A percentile compares a stretch with the other conserved stretches of the same genome.
Conservation (phyloP, 2,888 invertebrate species). For the Drosophila barbarae region DNA sequence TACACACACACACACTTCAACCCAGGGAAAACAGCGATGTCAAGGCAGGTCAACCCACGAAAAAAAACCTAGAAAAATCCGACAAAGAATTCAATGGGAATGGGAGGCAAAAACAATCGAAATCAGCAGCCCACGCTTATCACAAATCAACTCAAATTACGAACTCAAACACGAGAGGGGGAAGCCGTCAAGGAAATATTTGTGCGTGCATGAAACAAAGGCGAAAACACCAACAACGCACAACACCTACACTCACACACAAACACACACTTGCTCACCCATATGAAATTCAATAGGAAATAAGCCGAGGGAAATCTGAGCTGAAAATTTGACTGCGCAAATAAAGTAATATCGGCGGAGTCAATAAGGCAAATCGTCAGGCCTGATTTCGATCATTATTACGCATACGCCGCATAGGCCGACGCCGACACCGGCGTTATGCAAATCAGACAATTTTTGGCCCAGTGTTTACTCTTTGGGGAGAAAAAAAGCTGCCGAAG, state of each 20-base stretch:
- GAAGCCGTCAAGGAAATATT: constrained; percentile 36
- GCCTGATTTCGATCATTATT: constrained; percentile 58
- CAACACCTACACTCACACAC: constrained; percentile 28
- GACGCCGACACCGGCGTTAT: constrained; percentile 38
- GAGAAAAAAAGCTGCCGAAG: background rate
- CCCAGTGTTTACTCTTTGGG: constrained; percentile 4
- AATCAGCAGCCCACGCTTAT: constrained; percentile 50
- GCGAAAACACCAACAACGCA: constrained; percentile 35
- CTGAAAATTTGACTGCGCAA: constrained; percentile 31
- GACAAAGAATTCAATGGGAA: background rate
- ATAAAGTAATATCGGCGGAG: constrained; percentile 44
- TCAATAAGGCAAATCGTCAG: constrained; percentile 51
- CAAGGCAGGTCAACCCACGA: constrained; percentile 51
- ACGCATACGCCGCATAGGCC: constrained; percentile 56
- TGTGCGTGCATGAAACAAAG: constrained; percentile 53
- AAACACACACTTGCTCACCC: constrained; percentile 2
- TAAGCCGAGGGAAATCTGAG: constrained; percentile 27
- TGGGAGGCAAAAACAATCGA: constrained; percentile 56
- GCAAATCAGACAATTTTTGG: constrained; percentile 50
- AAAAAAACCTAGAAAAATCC: constrained; percentile 22
- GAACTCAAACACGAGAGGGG: constrained; percentile 45
- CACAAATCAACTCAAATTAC: constrained; percentile 69
- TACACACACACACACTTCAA: constrained; percentile 21
- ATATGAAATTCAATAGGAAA: constrained; percentile 32
- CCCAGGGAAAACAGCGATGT: constrained; percentile 14